Conservation (phyloP, 2,797 vertebrate genomes). For the Cryptoprocta ferox region DNA sequence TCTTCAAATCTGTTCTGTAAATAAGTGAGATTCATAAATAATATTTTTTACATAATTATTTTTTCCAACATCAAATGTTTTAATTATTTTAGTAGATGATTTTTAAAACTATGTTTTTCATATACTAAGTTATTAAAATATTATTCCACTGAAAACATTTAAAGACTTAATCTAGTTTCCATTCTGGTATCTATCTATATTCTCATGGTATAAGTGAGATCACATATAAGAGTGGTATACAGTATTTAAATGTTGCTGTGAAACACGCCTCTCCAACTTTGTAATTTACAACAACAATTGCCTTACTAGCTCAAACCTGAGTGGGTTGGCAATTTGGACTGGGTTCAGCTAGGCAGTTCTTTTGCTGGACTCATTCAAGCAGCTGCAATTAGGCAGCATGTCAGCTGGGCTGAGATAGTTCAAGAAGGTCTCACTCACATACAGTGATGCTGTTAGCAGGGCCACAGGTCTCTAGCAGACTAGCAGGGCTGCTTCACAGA, state of each 20-base stretch:
- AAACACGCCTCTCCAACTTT: neutral
- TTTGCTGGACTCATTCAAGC: neutral
- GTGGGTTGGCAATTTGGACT: neutral
- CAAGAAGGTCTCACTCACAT: neutral
- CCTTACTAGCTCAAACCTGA: neutral
- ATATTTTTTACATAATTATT: neutral
- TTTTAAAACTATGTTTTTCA: conserved; percentile 24
- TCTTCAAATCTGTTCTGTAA: conserved; percentile 20
- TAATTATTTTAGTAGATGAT: neutral
- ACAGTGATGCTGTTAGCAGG: neutral
- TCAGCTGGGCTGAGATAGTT: no score
- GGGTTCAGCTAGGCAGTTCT: neutral
- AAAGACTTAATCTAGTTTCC: neutral
- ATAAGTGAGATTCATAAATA: neutral
- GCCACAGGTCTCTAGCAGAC: neutral
- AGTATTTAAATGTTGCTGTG: neutral
- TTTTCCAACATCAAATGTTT: conserved; percentile 44
- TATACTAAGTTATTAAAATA: conserved; percentile 46
- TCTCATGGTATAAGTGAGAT: neutral
- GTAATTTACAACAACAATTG: neutral
- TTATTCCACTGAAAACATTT: conserved; percentile 20
- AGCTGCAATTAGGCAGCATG: neutral
- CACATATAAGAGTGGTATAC: neutral
- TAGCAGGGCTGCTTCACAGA: neutral
- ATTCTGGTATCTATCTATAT: neutral